Evolutionary conservation across 1,140 invertebrate genomes (phyloP).

Genomic region (Idris sp.): DNA sequence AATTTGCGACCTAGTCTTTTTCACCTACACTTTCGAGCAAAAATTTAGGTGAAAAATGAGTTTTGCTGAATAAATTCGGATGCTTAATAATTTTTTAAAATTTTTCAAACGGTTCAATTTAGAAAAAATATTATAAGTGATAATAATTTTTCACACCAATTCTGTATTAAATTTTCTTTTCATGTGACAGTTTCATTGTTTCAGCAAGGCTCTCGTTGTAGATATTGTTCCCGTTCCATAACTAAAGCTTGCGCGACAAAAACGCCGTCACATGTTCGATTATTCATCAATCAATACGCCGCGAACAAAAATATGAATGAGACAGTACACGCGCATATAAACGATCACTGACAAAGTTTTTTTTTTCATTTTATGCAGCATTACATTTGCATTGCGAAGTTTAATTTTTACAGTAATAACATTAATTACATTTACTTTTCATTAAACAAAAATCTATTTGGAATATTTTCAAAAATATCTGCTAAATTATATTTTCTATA

Average conservation of each 20-base stretch:
- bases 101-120: too few species aligned
- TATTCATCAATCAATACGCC: conserved; percentile 45
- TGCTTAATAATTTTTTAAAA: too few species aligned
- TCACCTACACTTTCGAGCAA: conserved; percentile 5
- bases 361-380: too few species aligned
- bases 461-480: too few species aligned
- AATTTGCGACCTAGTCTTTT: conserved; percentile 11
- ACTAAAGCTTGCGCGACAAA: conserved; percentile 37
- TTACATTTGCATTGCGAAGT: too few species aligned
- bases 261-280: conserved; percentile 35
- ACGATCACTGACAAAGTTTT: too few species aligned
- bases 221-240: conserved; percentile 47
- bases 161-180: conserved; percentile 33
- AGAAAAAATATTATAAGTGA: conserved; percentile 15
- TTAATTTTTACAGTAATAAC: too few species aligned
- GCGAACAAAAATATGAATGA: not conserved
- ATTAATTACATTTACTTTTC: too few species aligned
- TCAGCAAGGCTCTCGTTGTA: conserved; percentile 23
- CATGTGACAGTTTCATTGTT: conserved; percentile 23
- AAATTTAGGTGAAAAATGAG: too few species aligned
- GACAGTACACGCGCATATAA: conserved; percentile 20
- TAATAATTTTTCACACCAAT: conserved; percentile 28
- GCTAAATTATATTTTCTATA: too few species aligned
- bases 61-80: too few species aligned
- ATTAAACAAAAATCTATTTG: too few species aligned